Base-by-base conservation (phyloP, 2,113 vertebrate genomes). In the Pseudopipra pipra region DNA sequence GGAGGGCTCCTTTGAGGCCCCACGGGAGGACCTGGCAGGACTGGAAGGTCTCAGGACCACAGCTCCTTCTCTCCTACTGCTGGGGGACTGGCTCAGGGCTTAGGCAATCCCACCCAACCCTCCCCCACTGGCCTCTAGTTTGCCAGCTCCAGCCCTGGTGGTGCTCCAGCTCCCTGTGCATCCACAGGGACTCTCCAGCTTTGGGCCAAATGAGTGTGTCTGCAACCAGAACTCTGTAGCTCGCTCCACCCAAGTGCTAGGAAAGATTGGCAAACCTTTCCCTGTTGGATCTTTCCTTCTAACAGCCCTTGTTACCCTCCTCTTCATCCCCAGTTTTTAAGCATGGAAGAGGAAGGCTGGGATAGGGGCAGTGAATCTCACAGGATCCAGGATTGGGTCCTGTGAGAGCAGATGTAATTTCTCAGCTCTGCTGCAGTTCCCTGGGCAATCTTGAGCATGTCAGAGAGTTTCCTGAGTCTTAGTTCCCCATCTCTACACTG, bases 321-420 rank as follows among this genome's bases (percentile, higher is more conserved):
- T 55, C 67, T 90, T 47, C 54, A 27, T 59, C 11, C 19, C 11
- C 12, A 20, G 2, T 11, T 93, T 83, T 85, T 67, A 78, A 63
- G 56, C 65, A 55, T 1, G 6, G 77, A 56, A 30, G 41, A 80
- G n/a, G 33, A 70, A 81, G 68, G 71, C 61, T 63, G 65, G 47
- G 39, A 66, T 47, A 13, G 14, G 8, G 13, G 56, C 33, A 58
- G 33, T 44, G 62, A 62, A 54, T 85, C 27, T 52, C 21, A 55
- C 8, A 30, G 39, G 39, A 66, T 44, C 0, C 27, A 63, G 43
- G 39, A 63, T 47, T 0, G 0, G 35, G 61, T 72, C 46, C 52
- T 71, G 22, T 20, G 61, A 93, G 51, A 49, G 46, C 31, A 76
- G 68, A 46, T 65, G 49, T 46, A 0, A 56, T 91, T 94, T 91